phyloP scores from a whole-genome alignment of 2,888 invertebrate genomes.

The Liodrosophila aerea region DNA sequence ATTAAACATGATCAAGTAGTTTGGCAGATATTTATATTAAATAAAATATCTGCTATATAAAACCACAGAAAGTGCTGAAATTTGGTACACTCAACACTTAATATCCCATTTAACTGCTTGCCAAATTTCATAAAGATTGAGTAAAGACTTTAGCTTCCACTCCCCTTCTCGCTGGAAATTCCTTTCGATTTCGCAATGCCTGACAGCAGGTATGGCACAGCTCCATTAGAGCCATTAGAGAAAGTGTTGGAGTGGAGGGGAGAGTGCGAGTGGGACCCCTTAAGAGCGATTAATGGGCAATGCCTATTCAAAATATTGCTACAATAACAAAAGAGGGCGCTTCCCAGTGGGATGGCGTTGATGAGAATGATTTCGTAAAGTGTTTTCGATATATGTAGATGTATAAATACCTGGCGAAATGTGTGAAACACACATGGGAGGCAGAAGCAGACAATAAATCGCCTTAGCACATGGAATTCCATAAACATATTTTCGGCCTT shows the following conservation, averaged over 20 bases:
- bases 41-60: neutral
- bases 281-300: conserved; percentile 23
- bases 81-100: neutral
- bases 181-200: neutral
- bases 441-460: conserved; percentile 21
- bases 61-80: neutral
- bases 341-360: conserved; percentile 17
- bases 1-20: too few species aligned
- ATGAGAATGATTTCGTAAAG: conserved; percentile 38
- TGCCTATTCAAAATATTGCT: conserved; percentile 48
- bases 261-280: conserved; percentile 1
- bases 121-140: neutral
- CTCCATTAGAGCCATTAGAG: conserved; percentile 1
- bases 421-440: conserved; percentile 39
- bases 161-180: neutral
- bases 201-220: conserved; percentile 6
- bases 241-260: neutral
- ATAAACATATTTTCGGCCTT: conserved; percentile 49
- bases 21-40: neutral
- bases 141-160: neutral
- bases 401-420: conserved; percentile 54
- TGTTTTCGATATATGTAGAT: conserved; percentile 54
- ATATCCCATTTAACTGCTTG: neutral
- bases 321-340: conserved; percentile 31
- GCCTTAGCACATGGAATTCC: conserved; percentile 27